Evolutionary conservation across 2,113 vertebrate species (phyloP).

Genomic region (Formicarius rufipectus): DNA sequence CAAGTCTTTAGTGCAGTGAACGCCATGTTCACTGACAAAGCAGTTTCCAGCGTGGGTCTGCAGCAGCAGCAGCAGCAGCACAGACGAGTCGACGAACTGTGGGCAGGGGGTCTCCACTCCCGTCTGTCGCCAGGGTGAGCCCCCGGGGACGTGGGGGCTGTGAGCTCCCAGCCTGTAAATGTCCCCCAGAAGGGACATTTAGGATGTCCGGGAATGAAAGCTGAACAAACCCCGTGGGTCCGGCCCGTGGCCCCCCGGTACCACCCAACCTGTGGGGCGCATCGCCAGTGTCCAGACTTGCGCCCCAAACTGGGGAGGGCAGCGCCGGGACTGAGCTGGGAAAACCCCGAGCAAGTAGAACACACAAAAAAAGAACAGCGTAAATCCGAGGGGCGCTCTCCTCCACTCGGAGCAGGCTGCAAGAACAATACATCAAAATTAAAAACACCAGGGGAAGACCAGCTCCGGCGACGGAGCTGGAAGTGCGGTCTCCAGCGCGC

Average conservation of each 20-base stretch:
- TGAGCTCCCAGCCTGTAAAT: background rate
- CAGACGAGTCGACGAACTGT: fast-evolving
- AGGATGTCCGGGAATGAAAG: fast-evolving
- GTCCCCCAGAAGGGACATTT: too few relatives aligned
- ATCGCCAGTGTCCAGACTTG: background rate
- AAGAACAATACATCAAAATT: background rate
- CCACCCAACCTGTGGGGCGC: background rate
- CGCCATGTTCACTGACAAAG: background rate
- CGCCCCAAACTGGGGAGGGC: background rate
- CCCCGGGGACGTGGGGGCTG: fast-evolving
- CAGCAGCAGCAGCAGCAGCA: background rate
- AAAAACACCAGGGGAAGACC: background rate
- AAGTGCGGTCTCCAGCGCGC: fast-evolving
- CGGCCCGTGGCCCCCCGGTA: background rate
- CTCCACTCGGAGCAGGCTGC: background rate
- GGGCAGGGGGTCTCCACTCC: background rate
- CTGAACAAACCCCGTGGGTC: fast-evolving
- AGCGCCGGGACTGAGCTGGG: fast-evolving
- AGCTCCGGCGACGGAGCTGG: background rate
- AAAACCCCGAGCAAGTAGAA: background rate
- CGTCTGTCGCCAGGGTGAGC: fast-evolving
- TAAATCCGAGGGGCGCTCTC: background rate
- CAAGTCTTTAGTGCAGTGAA: fast-evolving
- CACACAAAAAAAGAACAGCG: fast-evolving
- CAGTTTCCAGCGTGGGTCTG: background rate